Percentiles rank a stretch among this genome's conserved stretches.
phyloP scores from a whole-genome alignment of 1,140 invertebrate genomes.

The Lepidotrigona ventralis region DNA sequence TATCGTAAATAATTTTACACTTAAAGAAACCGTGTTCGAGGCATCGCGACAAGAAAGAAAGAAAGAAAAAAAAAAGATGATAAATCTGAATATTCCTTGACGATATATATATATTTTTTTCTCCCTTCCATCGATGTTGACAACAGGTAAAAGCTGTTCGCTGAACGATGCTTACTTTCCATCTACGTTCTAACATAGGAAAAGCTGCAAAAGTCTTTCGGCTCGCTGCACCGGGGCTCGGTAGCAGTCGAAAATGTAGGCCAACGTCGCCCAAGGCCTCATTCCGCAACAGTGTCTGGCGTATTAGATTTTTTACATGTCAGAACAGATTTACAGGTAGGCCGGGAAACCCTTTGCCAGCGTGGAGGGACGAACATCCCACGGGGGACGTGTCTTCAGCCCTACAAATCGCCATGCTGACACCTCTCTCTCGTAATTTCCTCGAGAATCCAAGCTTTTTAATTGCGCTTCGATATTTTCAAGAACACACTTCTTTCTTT shows the following conservation, averaged over 20 bases:
- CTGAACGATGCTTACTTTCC: neutral
- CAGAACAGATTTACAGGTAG: slow-evolving; percentile 31
- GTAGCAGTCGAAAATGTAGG: slow-evolving; percentile 38
- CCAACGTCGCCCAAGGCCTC: slow-evolving; percentile 33
- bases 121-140: neutral
- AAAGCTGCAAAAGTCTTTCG: neutral
- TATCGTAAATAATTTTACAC: neutral
- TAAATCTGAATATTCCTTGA: neutral
- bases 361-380: neutral
- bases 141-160: neutral
- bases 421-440: neutral
- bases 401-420: neutral
- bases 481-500: neutral
- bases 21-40: neutral
- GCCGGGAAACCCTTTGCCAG: neutral
- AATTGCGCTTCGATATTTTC: neutral
- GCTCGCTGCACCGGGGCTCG: neutral
- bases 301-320: slow-evolving; percentile 59
- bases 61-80: neutral
- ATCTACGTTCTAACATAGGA: neutral
- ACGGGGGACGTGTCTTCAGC: neutral
- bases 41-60: neutral
- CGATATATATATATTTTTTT: too few species aligned
- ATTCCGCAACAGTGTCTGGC: slow-evolving; percentile 42
- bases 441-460: neutral